Percentiles rank a stretch among this genome's conserved stretches.
Evolutionary conservation across 2,797 vertebrate species (phyloP).

Genomic region (Denticeps clupeoides): DNA sequence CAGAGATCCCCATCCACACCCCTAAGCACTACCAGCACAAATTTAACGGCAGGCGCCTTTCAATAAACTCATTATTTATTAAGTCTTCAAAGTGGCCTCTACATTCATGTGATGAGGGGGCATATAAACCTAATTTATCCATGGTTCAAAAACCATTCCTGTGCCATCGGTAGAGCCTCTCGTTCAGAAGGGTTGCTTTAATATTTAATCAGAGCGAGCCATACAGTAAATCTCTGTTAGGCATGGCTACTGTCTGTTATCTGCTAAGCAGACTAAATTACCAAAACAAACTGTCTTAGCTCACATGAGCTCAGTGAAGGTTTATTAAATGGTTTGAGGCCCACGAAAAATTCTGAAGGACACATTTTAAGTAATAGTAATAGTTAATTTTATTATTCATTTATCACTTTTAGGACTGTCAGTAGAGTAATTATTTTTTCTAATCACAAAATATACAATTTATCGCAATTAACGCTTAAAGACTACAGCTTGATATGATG

Average conservation of each 20-base stretch:
- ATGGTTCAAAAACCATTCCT: conserved; percentile 2
- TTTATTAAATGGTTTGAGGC: background rate
- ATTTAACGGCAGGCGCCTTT: background rate
- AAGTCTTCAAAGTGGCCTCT: background rate
- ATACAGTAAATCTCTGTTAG: background rate
- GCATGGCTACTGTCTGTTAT: background rate
- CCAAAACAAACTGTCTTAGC: too few species aligned
- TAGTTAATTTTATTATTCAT: too few species aligned
- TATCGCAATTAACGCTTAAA: too few species aligned
- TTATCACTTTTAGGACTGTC: too few species aligned
- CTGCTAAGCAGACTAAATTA: conserved; percentile 1
- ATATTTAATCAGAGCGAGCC: background rate
- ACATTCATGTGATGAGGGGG: background rate
- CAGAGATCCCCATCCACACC: background rate
- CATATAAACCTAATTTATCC: background rate
- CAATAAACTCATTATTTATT: background rate
- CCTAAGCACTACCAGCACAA: background rate
- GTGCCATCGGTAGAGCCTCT: background rate
- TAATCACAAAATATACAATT: too few species aligned
- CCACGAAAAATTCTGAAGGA: background rate
- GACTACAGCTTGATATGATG: too few species aligned
- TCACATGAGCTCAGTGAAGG: too few species aligned
- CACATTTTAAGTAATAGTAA: too few species aligned
- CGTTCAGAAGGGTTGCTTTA: background rate
- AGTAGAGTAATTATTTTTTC: too few species aligned